Conservation (phyloP, 2,113 vertebrate genomes). For the Macrotus californicus region DNA sequence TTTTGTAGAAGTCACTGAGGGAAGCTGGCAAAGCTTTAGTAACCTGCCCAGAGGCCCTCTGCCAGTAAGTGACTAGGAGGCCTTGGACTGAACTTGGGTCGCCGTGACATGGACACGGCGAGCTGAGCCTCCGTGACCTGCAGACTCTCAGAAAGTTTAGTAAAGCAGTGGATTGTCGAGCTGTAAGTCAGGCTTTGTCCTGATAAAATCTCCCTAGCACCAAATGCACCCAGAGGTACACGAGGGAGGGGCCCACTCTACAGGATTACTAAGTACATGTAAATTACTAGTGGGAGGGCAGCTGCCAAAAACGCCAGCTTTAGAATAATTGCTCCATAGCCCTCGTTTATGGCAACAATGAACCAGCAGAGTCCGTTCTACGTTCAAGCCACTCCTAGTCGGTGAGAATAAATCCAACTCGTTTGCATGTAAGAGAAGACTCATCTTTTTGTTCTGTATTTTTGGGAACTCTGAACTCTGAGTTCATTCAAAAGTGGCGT, state of each 20-base stretch:
- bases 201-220: neutral
- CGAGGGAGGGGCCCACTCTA: neutral
- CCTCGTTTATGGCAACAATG: neutral
- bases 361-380: neutral
- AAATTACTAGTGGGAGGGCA: neutral
- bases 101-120: neutral
- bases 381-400: neutral
- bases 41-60: neutral
- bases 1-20: neutral
- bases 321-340: neutral
- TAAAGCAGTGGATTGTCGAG: neutral
- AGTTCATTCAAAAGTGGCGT: neutral
- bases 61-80: neutral
- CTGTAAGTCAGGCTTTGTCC: neutral
- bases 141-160: neutral
- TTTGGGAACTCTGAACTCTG: neutral
- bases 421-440: neutral
- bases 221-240: neutral
- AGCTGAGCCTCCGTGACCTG: neutral
- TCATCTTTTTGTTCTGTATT: neutral
- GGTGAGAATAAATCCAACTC: constrained; percentile 17
- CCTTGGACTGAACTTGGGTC: neutral
- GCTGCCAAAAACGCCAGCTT: neutral
- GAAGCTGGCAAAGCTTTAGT: neutral
- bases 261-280: neutral